Evolutionary conservation across 1,140 invertebrate species (phyloP).

Genomic region (Aphis craccivora): DNA sequence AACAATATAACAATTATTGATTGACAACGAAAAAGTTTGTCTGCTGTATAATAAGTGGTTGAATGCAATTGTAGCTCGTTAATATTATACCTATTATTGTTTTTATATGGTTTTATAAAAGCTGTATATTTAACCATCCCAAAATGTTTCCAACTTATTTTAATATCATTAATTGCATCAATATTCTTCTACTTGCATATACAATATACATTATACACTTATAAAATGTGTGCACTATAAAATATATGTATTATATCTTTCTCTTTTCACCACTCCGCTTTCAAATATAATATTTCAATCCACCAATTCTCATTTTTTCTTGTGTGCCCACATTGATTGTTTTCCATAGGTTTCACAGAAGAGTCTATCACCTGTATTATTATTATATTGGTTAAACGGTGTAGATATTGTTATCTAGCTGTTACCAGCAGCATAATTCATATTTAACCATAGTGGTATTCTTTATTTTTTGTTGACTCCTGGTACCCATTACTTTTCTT

Average conservation of each 20-base stretch:
- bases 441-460: not conserved
- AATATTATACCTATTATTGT: not conserved
- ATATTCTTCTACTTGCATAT: not conserved
- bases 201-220: too few species aligned
- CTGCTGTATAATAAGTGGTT: not conserved
- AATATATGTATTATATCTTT: not conserved
- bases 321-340: not conserved
- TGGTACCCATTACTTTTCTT: not conserved
- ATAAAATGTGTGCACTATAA: too few species aligned
- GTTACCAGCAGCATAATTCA: not conserved
- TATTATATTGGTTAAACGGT: not conserved
- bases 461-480: not conserved
- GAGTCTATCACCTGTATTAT: not conserved
- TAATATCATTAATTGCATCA: too few species aligned
- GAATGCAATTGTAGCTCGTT: not conserved
- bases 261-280: not conserved
- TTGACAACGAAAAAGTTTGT: not conserved
- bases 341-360: accelerated
- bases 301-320: not conserved
- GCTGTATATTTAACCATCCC: not conserved
- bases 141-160: not conserved
- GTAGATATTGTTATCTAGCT: not conserved
- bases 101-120: not conserved
- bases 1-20: not conserved
- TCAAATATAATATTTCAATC: not conserved